These are phyloP conservation scores for Epirrhoe alternata DNA, from an alignment of 2,888 invertebrate species.

Conservation along the genomic window DNA sequence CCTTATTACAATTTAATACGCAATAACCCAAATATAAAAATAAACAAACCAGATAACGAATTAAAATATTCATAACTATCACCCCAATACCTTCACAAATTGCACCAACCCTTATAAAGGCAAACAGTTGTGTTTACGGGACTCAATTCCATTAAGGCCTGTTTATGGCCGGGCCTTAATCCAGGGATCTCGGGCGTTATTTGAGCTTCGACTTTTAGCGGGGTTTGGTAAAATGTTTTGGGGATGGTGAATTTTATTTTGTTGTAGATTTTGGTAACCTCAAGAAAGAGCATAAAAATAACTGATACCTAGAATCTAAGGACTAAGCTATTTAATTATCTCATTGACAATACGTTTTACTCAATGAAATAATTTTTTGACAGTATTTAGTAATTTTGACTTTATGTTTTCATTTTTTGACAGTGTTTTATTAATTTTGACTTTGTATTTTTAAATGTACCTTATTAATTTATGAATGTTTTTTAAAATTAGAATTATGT, in stretches of 20 bases:
- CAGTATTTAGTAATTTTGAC: too few relatives aligned
- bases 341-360: too few relatives aligned
- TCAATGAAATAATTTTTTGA: too few relatives aligned
- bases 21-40: constrained; percentile 10
- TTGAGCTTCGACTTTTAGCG: constrained; percentile 39
- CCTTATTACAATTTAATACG: too few relatives aligned
- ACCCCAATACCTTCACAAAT: constrained; percentile 44
- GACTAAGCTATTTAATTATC: too few relatives aligned
- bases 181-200: constrained; percentile 42
- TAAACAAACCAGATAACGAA: constrained; percentile 29
- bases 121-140: constrained; percentile 65
- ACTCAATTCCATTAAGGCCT: constrained; percentile 69
- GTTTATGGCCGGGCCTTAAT: constrained; percentile 64
- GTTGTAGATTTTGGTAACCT: not conserved
- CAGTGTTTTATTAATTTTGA: too few relatives aligned
- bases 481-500: too few relatives aligned
- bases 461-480: too few relatives aligned
- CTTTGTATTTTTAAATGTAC: too few relatives aligned
- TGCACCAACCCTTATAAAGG: constrained; percentile 40
- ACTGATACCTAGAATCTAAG: too few relatives aligned
- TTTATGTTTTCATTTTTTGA: too few relatives aligned
- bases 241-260: constrained; percentile 30
- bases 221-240: constrained; percentile 20
- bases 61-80: constrained; percentile 47
- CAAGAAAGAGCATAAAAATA: too few relatives aligned